phyloP scores from a whole-genome alignment of 1,140 invertebrate species.

The Monomorium pharaonis region DNA sequence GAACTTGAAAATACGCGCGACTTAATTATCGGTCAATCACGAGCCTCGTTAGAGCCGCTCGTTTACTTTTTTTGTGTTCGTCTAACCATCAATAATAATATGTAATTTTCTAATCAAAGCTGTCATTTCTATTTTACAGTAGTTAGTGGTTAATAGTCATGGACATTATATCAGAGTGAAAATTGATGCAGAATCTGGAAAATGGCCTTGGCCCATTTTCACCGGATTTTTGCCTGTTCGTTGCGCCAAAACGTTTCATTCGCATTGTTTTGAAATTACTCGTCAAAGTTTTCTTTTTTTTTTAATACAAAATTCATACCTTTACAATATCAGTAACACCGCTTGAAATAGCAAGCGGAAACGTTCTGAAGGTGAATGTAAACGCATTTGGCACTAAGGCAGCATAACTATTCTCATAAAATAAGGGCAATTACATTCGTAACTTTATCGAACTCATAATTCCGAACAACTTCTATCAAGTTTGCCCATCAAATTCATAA shows the following conservation, averaged over 20 bases:
- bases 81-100: background rate
- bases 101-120: constrained; percentile 1
- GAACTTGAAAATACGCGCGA: background rate
- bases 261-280: background rate
- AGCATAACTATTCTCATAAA: background rate
- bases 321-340: background rate
- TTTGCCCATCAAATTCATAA: background rate
- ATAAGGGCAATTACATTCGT: background rate
- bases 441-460: background rate
- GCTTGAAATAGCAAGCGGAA: background rate
- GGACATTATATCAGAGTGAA: background rate
- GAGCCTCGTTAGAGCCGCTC: background rate
- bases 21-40: background rate
- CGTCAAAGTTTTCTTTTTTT: background rate
- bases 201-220: background rate
- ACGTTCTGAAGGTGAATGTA: background rate
- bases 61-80: background rate
- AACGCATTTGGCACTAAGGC: background rate
- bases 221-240: background rate
- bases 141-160: background rate
- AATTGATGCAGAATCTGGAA: background rate
- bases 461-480: background rate
- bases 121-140: background rate
- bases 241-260: background rate
- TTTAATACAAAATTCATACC: background rate